Conservation (phyloP, 2,113 vertebrate genomes). For the Notothenia coriiceps region DNA sequence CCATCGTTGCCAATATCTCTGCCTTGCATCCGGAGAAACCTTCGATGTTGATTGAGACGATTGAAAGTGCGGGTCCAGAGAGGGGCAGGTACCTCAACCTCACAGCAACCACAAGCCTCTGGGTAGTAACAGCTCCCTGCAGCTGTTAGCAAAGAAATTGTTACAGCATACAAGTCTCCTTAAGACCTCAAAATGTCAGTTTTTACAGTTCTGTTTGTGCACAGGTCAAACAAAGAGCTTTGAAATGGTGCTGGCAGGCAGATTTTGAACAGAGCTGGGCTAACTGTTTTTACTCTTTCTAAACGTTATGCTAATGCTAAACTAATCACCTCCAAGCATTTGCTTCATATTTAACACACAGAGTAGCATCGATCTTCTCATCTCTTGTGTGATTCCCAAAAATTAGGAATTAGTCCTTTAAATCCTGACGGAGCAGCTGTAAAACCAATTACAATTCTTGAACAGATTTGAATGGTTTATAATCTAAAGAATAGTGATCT, state of each 20-base stretch:
- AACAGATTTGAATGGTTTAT: neutral
- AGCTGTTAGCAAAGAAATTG: slow-evolving; percentile 2
- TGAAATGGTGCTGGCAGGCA: neutral
- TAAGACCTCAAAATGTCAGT: neutral
- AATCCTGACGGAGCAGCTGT: neutral
- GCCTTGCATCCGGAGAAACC: too few relatives aligned
- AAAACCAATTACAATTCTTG: neutral
- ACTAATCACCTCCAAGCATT: neutral
- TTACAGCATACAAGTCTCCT: neutral
- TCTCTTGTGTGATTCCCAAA: neutral
- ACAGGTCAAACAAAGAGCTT: neutral
- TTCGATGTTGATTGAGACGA: too few relatives aligned
- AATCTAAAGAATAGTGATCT: neutral
- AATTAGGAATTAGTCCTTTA: neutral
- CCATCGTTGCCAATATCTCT: too few relatives aligned
- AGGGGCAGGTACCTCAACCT: neutral
- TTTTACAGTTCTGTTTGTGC: neutral
- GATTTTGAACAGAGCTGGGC: neutral
- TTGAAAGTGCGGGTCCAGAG: too few relatives aligned
- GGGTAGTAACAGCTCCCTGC: slow-evolving; percentile 11
- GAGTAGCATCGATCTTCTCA: too few relatives aligned
- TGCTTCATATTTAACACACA: neutral
- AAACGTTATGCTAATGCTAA: neutral
- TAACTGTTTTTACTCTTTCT: neutral
- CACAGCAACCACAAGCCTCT: slow-evolving; percentile 3